Evolutionary conservation across 2,888 invertebrate genomes (phyloP), one percentile per base, ranked within the genome.

Genomic region (Chouioia cunea): DNA sequence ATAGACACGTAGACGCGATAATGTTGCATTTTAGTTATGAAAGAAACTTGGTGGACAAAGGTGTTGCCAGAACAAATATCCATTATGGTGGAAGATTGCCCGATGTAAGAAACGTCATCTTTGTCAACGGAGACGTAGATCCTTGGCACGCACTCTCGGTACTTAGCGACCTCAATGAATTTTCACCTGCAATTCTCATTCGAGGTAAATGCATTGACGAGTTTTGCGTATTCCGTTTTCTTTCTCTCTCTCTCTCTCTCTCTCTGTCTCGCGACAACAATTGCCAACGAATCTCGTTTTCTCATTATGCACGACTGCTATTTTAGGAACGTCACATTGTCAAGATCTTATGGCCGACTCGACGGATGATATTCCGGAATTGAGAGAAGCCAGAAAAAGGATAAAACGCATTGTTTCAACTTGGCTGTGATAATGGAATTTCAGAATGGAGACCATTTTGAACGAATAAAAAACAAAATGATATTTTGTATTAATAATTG

Each of bases 51-150:
- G 78, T 89, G 23, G 81, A 87, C 6, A 76, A 76, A 22, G 85
- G 87, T 20, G 82, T 89, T 0, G 77, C 75, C 44, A 79, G 81
- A 62, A 86, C 88, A 0, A 90, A 90, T 77, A 76, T 84, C 43
- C 78, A 88, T 69, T 90, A 89, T 74, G 88, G 89, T 36, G 88
- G 87, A 47, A 73, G 82, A 57, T 78, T 79, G 15, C 88, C 89
- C 3, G 88, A 89, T 73, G 86, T 89, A 0, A 87, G 83, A 0
- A 86, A 88, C 23, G 89, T 90, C 0, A 87, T 90, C 16, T 90
- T 89, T 77, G 86, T 88, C 0, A 90, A 90, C 76, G 90, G 90
- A 4, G 87, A 88, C 46, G 78, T 89, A 58, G 90, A 91, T 79
- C 90, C 90, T 2, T 90, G 89, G 88, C 88, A 89, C 76, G 82